These are phyloP conservation scores for Neodontobutis hainanensis DNA, from an alignment of 2,113 vertebrate species.

Conservation along the genomic window DNA sequence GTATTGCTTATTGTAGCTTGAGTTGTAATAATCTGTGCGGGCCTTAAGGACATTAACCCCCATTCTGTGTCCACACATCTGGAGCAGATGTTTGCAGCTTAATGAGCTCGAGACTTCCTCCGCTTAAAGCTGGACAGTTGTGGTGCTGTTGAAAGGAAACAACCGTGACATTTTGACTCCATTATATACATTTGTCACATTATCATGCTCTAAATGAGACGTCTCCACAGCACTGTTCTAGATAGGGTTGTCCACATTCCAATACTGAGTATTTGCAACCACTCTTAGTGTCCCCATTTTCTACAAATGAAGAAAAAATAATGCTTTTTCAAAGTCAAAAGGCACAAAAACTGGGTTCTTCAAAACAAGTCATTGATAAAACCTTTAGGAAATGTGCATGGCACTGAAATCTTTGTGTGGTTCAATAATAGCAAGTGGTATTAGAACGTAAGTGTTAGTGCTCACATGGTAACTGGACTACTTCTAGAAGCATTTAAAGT, in stretches of 20 bases:
- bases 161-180: neutral
- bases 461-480: constrained; percentile 9
- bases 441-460: neutral
- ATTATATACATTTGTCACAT: constrained; percentile 25
- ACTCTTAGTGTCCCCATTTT: no score
- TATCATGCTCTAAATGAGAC: constrained; percentile 9
- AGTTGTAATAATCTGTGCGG: constrained; percentile 38
- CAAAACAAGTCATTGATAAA: no score
- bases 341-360: no score
- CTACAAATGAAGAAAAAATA: no score
- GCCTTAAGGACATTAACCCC: constrained; percentile 29
- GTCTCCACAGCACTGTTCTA: constrained; percentile 7
- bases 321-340: no score
- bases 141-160: neutral
- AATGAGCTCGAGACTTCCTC: constrained; percentile 38
- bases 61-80: constrained; percentile 49
- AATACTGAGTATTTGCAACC: no score
- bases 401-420: no score
- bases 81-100: constrained; percentile 67
- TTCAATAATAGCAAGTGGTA: no score
- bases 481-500: neutral
- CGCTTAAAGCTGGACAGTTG: neutral
- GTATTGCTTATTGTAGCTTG: neutral
- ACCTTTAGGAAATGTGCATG: no score
- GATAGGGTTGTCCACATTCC: neutral